Evolutionary conservation across 1,140 invertebrate genomes (phyloP).

Genomic region (Hycleus phaleratus): DNA sequence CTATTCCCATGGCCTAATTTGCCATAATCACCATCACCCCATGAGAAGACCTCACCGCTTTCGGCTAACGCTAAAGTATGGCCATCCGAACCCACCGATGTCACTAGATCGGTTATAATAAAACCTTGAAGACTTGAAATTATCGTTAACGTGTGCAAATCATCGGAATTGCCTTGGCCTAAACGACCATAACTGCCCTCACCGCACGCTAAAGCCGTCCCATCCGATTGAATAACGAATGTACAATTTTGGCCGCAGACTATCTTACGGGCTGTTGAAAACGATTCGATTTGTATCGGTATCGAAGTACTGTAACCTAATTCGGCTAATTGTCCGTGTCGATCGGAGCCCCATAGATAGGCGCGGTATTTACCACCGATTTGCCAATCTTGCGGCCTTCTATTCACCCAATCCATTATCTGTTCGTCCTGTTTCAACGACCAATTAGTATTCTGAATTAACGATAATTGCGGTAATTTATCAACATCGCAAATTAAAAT

Average conservation of each 20-base stretch:
- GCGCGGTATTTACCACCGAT: constrained; percentile 56
- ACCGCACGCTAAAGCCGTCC: constrained; percentile 83
- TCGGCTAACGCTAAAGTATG: constrained; percentile 88
- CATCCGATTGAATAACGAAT: constrained; percentile 54
- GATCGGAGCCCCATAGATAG: constrained; percentile 57
- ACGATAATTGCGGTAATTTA: constrained; percentile 35
- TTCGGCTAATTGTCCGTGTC: constrained; percentile 58
- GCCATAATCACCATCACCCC: constrained; percentile 84
- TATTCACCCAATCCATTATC: constrained; percentile 56
- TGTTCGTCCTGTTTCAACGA: constrained; percentile 52
- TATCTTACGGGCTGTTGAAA: constrained; percentile 49
- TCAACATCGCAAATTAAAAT: constrained; percentile 16
- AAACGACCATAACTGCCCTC: constrained; percentile 90
- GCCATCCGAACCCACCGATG: constrained; percentile 88
- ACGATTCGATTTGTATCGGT: constrained; percentile 43
- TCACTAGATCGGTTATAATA: constrained; percentile 55
- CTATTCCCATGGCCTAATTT: constrained; percentile 63
- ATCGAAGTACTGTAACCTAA: constrained; percentile 42
- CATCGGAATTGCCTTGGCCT: constrained; percentile 89
- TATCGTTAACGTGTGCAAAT: constrained; percentile 58
- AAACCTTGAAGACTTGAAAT: constrained; percentile 61
- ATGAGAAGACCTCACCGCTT: constrained; percentile 81
- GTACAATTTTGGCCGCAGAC: constrained; percentile 63
- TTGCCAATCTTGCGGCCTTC: constrained; percentile 59
- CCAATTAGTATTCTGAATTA: constrained; percentile 47